Evolutionary conservation across 2,797 vertebrate species (phyloP), one percentile per base, ranked within the genome.

Genomic region (Semaprochilodus insignis): DNA sequence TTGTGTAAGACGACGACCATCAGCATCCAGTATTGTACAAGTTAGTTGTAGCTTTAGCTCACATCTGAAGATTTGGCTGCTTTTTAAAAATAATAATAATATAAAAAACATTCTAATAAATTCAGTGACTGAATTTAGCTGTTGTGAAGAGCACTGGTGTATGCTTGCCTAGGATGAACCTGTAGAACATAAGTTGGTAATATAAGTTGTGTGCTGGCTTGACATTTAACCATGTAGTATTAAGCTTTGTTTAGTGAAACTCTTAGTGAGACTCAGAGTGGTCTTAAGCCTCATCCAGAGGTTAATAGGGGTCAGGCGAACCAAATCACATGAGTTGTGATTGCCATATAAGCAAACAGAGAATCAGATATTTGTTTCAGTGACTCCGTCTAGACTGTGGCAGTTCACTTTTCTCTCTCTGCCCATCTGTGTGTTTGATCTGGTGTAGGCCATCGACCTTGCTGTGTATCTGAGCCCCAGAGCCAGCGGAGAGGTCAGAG

Each of bases 381-480:
- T 74, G 75, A 72, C 63, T 75, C 71, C 82, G 82, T 89, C 86
- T 90, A 89, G 86, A 90, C 81, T 85, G 75, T 76, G 80, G 71
- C 76, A 78, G 81, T 87, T 87, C 75, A 54, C 74, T 84, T 86
- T 88, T 90, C 74, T 74, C 75, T 83, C 73, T 81, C 83, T 25
- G 79, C 86, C 88, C 91, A 91, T 92, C 90, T 94, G 92, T 75
- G 81, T 86, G 87, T 93, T 94, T 94, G 88, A 95, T 94, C 91
- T 93, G 88, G 8, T 36, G 80, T 88, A 89, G 85, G 65, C 78
- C 76, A 67, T 88, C 88, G 87, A 89, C 83, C 85, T 27, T 83
- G 88, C 70, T 0, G 0, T 72, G 80, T 62, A 63, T 66, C 66
- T 51, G 69, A 78, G 65, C 81, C 77, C 85, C 85, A 83, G 87